Evolutionary conservation across 2,888 invertebrate genomes (phyloP).

Genomic region (Pecten maximus): DNA sequence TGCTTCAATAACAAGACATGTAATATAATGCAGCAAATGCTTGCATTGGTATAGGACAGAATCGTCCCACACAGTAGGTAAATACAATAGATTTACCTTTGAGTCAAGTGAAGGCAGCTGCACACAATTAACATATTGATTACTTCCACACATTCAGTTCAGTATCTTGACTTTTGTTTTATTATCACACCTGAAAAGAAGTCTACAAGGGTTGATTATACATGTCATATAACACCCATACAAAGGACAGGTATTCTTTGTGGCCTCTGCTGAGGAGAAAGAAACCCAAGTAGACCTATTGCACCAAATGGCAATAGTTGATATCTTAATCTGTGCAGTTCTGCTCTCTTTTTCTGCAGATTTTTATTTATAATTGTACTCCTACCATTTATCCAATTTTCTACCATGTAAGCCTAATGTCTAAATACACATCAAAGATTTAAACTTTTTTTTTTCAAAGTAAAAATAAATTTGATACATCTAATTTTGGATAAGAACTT

Average conservation of each 20-base stretch:
- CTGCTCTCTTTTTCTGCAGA: neutral
- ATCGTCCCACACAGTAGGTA: neutral
- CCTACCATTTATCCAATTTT: neutral
- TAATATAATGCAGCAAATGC: neutral
- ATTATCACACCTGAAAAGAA: neutral
- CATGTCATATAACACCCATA: neutral
- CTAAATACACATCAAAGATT: no score
- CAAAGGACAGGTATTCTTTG: neutral
- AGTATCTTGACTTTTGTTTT: conserved; percentile 31
- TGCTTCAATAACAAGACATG: neutral
- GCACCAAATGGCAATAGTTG: neutral
- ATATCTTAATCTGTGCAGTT: neutral
- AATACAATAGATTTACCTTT: neutral
- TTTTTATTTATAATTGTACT: no score
- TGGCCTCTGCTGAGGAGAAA: neutral
- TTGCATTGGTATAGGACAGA: neutral
- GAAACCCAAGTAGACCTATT: neutral
- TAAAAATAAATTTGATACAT: no score
- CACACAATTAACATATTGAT: conserved; percentile 15
- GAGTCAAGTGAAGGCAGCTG: conserved; percentile 30
- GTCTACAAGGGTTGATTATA: neutral
- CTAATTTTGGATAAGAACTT: no score
- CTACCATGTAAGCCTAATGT: no score
- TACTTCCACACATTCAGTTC: neutral
- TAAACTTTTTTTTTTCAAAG: no score